These are phyloP conservation scores for Malthinus flaveolus DNA, from an alignment of 2,888 invertebrate species.

Conservation along the genomic window DNA sequence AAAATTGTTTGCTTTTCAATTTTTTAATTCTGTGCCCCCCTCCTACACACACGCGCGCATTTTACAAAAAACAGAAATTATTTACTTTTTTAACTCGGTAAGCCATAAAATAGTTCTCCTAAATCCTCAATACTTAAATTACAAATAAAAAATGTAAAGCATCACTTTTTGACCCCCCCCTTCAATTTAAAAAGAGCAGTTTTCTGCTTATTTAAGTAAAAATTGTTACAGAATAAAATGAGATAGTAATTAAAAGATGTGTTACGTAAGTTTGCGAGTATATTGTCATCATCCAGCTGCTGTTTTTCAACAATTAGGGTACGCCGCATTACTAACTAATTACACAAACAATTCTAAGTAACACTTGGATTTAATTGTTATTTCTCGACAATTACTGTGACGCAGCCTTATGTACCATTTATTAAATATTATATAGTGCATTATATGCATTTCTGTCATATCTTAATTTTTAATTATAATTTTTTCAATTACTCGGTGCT, in stretches of 20 bases:
- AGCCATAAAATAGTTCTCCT: too few species aligned
- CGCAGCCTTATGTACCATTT: conserved; percentile 15
- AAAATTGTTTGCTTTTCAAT: too few species aligned
- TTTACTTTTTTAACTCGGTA: too few species aligned
- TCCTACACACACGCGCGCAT: too few species aligned
- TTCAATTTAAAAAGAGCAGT: too few species aligned
- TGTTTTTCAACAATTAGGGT: conserved; percentile 56
- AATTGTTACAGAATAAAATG: neutral
- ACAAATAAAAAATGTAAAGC: too few species aligned
- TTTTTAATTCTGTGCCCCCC: too few species aligned
- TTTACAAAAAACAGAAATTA: too few species aligned
- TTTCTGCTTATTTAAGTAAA: neutral
- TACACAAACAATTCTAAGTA: conserved; percentile 52
- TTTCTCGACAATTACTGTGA: conserved; percentile 34
- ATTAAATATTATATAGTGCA: conserved; percentile 4
- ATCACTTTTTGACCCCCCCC: too few species aligned
- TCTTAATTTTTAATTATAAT: neutral
- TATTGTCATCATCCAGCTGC: conserved; percentile 54
- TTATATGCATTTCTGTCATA: neutral
- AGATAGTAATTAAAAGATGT: conserved; percentile 30
- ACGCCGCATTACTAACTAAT: conserved; percentile 51
- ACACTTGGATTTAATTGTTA: conserved; percentile 55
- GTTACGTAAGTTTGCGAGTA: conserved; percentile 49
- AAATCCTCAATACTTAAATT: too few species aligned
- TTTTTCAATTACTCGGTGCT: neutral